Evolutionary conservation across 2,888 invertebrate genomes (phyloP).

Genomic region (Psylliodes chrysocephalus): DNA sequence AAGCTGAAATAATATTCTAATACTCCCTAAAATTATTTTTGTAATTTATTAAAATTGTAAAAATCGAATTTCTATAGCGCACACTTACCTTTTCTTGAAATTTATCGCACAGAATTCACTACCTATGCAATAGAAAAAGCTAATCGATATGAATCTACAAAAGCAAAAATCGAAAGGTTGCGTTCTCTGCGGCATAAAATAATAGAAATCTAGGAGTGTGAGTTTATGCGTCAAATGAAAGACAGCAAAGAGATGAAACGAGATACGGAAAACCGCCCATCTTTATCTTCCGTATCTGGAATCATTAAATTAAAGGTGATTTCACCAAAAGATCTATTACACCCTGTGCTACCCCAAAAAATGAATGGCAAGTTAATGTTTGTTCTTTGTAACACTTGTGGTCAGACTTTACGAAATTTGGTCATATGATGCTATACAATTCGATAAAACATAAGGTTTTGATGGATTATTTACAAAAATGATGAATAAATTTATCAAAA

Average conservation of each 20-base stretch:
- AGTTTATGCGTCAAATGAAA: conserved; percentile 16
- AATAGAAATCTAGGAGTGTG: conserved; percentile 25
- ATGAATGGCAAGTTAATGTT: conserved; percentile 52
- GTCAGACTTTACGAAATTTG: conserved; percentile 41
- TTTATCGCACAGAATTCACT: no score
- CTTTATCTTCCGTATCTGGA: conserved; percentile 33
- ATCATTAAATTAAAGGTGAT: conserved; percentile 42
- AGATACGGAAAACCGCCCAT: conserved; percentile 51
- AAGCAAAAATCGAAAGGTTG: conserved; percentile 11
- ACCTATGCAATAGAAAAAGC: no score
- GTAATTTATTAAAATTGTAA: no score
- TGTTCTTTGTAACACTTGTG: conserved; percentile 56
- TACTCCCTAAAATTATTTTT: no score
- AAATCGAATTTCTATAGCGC: no score
- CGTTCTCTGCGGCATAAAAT: conserved; percentile 8
- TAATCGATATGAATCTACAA: no score
- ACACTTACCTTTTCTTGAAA: no score
- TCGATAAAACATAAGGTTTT: conserved; percentile 46
- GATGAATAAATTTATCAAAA: conserved; percentile 54
- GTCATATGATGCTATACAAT: conserved; percentile 41
- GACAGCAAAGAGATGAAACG: conserved; percentile 46
- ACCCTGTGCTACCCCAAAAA: conserved; percentile 42
- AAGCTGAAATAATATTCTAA: no score
- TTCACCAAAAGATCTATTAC: conserved; percentile 41
- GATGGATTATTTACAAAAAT: conserved; percentile 53